Base-by-base conservation (phyloP, 2,797 vertebrate species). In the Streptopelia turtur region DNA sequence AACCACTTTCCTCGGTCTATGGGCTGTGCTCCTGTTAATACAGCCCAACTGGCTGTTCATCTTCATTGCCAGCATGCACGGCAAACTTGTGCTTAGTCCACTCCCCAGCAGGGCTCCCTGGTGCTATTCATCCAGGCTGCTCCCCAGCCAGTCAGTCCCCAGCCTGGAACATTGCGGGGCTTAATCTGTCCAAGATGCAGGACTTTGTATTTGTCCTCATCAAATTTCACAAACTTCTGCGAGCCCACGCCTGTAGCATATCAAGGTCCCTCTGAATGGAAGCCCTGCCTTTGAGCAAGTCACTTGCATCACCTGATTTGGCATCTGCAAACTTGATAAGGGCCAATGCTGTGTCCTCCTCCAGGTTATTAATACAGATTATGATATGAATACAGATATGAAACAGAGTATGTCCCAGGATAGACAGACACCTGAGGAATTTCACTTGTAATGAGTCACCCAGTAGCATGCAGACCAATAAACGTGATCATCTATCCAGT, bases 31-130 rank as follows among this genome's bases (percentile, higher is more conserved):
- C 10, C 49, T 89, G 53, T 11, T 71, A 65, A 12, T 71, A 27
- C 59, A 71, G 39, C 56, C 18, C 33, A 20, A 45, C 31, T 43
- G 83, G 31, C 47, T 82, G 37, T 41, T 61, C 35, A 28, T 65
- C 17, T 70, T 49, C 25, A 3, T 4, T 90, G 52, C 53, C 61
- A 35, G 16, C 0, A 0, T 56, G 59, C 0, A 0, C 64, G 64
- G 61, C 61, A 43, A 20, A n/a, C 20, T 80, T 4, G 1, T 8
- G 16, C 56, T 72, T 45, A 45, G 43, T 45, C 43, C 13, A 17
- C 61, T 83, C 50, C 33, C 25, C 11, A 16, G 37, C 37, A 47
- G 37, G 33, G 65, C 17, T 8, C 8, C 9, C 35, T 16, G 6
- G n/a, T 74, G 45, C 9, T 66, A 35, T 50, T 71, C 13, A 11